Evolutionary conservation across 2,113 vertebrate species (phyloP).

Genomic region (Colinus virginianus): DNA sequence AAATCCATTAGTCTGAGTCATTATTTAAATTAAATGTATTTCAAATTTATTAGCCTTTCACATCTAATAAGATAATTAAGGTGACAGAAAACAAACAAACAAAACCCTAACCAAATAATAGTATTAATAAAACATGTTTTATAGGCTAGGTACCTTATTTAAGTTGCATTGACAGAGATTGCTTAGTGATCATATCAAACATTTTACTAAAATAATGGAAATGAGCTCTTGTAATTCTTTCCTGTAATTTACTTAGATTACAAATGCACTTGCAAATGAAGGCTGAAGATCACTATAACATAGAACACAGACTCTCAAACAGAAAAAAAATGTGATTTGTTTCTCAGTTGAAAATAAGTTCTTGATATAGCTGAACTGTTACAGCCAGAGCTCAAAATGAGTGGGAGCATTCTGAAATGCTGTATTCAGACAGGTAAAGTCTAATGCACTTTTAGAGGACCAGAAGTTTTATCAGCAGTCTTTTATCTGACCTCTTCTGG

Average conservation of each 20-base stretch:
- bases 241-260: background rate
- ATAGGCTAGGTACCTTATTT: background rate
- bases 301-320: background rate
- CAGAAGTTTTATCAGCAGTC: background rate
- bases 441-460: background rate
- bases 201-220: background rate
- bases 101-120: background rate
- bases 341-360: background rate
- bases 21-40: background rate
- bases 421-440: background rate
- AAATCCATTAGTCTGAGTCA: background rate
- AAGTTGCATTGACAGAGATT: background rate
- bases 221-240: background rate
- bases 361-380: background rate
- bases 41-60: conserved; percentile 2
- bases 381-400: background rate
- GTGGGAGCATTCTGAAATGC: background rate
- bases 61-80: conserved; percentile 1
- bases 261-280: background rate
- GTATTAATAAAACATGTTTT: background rate
- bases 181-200: background rate
- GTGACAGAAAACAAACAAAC: background rate
- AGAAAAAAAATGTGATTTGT: background rate
- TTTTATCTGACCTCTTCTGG: background rate
- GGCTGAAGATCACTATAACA: background rate